Evolutionary conservation across 2,113 vertebrate species (phyloP).

Genomic region (Pomatorhinus ruficollis): DNA sequence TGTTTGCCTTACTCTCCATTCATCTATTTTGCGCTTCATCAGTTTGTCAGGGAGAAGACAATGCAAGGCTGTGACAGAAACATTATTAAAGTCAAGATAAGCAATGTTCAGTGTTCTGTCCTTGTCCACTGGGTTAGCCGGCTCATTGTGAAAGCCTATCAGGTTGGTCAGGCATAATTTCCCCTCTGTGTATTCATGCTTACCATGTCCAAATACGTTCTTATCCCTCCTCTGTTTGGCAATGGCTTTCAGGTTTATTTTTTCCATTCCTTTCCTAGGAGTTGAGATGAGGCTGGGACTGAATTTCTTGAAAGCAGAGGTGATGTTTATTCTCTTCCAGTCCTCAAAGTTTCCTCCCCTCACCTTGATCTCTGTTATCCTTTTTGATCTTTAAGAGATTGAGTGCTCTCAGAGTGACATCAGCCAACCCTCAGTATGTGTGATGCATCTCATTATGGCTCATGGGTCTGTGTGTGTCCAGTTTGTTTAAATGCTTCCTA

Average conservation of each 20-base stretch:
- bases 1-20: background rate
- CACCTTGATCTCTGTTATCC: background rate
- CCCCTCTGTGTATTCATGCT: background rate
- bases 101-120: background rate
- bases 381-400: background rate
- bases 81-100: background rate
- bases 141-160: background rate
- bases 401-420: background rate
- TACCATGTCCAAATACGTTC: background rate
- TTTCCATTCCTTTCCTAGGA: background rate
- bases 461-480: background rate
- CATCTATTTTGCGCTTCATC: background rate
- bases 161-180: background rate
- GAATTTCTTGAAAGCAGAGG: background rate
- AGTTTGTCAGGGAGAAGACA: background rate
- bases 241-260: background rate
- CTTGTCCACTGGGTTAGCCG: background rate
- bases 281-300: background rate
- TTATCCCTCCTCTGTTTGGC: background rate
- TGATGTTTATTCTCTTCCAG: background rate
- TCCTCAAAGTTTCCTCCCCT: background rate
- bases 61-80: background rate
- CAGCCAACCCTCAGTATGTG: background rate
- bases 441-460: background rate
- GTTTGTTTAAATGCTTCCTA: background rate